Percentiles rank a stretch among this genome's conserved stretches.
Evolutionary conservation across 1,140 invertebrate species (phyloP).

Genomic region (Trichogramma pretiosum): DNA sequence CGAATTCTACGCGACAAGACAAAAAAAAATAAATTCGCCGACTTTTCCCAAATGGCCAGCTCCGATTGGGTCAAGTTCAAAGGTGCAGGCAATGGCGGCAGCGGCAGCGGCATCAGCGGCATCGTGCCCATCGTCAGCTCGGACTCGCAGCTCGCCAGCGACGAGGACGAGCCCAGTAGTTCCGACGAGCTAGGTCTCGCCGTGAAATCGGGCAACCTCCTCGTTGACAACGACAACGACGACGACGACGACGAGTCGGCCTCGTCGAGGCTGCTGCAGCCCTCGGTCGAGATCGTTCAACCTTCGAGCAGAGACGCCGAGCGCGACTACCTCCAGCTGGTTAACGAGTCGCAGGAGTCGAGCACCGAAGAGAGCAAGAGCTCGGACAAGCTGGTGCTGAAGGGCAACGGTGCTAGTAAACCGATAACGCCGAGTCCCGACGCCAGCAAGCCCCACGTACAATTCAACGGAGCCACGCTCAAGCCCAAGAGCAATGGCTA

Average conservation of each 20-base stretch:
- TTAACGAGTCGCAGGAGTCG: background rate
- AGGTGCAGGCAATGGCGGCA: constrained; percentile 22
- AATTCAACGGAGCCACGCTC: constrained; percentile 43
- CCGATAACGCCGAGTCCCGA: constrained; percentile 20
- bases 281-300: background rate
- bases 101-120: constrained; percentile 2
- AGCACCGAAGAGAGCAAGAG: constrained; percentile 9
- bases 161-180: constrained; percentile 8
- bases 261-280: no score
- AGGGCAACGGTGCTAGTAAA: constrained; percentile 15
- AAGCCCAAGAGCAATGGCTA: constrained; percentile 26
- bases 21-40: no score
- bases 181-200: background rate
- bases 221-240: constrained; percentile 6
- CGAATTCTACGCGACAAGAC: constrained; percentile 12
- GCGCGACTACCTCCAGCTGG: background rate
- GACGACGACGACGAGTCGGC: background rate
- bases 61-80: constrained; percentile 37
- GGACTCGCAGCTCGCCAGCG: no score
- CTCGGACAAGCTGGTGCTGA: constrained; percentile 16
- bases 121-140: background rate
- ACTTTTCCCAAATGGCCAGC: no score
- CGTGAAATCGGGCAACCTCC: no score
- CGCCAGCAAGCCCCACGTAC: constrained; percentile 44
- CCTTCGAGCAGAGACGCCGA: background rate